Evolutionary conservation across 2,797 vertebrate species (phyloP).

Genomic region (Sternotherus odoratus): DNA sequence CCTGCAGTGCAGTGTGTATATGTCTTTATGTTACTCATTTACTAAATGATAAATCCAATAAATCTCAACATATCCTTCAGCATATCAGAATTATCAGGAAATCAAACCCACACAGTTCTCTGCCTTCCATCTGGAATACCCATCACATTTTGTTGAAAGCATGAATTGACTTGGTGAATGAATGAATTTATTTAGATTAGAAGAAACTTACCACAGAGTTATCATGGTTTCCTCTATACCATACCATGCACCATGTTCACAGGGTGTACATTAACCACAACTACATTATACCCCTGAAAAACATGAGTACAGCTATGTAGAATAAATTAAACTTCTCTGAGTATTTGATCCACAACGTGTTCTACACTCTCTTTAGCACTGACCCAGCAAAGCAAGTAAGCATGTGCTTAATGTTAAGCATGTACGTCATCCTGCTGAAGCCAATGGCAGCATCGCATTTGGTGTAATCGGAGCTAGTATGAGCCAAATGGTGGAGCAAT

Average conservation of each 20-base stretch:
- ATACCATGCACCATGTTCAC: background rate
- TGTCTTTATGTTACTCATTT: background rate
- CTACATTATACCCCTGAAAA: background rate
- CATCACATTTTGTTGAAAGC: background rate
- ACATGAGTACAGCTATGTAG: accelerated
- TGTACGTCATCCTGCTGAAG: background rate
- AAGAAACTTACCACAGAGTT: background rate
- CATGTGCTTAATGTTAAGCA: background rate
- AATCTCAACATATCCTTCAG: background rate
- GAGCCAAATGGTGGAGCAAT: background rate
- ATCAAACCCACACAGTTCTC: accelerated
- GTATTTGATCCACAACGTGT: background rate
- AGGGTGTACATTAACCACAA: background rate
- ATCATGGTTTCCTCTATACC: background rate
- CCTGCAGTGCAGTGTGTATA: background rate
- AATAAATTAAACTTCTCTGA: background rate
- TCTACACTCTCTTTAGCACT: background rate
- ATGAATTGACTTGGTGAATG: no score
- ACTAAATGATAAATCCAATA: background rate
- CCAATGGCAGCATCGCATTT: background rate
- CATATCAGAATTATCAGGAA: background rate
- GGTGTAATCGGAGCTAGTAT: background rate
- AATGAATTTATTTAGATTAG: background rate
- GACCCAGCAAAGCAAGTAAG: background rate
- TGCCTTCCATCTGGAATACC: accelerated